phyloP scores from a whole-genome alignment of 2,888 invertebrate genomes.

The Phlogophora meticulosa region DNA sequence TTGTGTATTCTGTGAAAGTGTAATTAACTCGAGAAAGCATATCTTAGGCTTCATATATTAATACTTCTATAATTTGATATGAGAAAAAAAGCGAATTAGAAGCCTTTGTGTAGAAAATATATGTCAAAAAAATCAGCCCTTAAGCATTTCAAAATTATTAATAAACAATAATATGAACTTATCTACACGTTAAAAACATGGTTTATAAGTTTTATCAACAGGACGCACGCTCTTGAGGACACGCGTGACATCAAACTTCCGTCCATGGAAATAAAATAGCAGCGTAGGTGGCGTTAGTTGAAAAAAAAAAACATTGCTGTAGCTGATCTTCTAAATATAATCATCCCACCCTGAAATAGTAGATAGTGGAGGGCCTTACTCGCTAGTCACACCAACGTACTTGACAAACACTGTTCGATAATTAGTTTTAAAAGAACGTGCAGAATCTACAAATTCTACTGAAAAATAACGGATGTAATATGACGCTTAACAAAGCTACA shows the following conservation, averaged over 20 bases:
- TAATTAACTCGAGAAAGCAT: too few species aligned
- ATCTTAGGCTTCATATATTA: too few species aligned
- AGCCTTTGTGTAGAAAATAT: too few species aligned
- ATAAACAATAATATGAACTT: slow-evolving; percentile 58
- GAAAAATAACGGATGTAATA: too few species aligned
- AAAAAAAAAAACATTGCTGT: slow-evolving; percentile 14
- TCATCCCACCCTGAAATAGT: not conserved
- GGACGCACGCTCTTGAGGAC: slow-evolving; percentile 76
- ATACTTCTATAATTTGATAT: too few species aligned
- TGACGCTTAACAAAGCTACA: too few species aligned
- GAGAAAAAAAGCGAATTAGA: too few species aligned
- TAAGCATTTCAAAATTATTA: slow-evolving; percentile 33
- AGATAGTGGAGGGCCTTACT: fast-evolving
- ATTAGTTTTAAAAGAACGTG: too few species aligned
- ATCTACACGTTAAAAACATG: slow-evolving; percentile 62
- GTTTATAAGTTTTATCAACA: slow-evolving; percentile 73
- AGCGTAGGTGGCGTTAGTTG: slow-evolving; percentile 65
- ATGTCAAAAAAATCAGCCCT: slow-evolving; percentile 24
- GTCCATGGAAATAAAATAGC: slow-evolving; percentile 64
- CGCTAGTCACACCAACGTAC: too few species aligned
- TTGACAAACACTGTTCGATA: too few species aligned
- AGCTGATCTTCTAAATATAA: not conserved
- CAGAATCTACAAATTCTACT: too few species aligned
- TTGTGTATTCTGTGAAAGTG: too few species aligned
- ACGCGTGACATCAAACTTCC: slow-evolving; percentile 70